A percentile compares a stretch with the other conserved stretches of the same genome.
These are phyloP conservation scores for Pristionchus entomophagus DNA, from an alignment of 2,888 invertebrate species.

Conservation along the genomic window DNA sequence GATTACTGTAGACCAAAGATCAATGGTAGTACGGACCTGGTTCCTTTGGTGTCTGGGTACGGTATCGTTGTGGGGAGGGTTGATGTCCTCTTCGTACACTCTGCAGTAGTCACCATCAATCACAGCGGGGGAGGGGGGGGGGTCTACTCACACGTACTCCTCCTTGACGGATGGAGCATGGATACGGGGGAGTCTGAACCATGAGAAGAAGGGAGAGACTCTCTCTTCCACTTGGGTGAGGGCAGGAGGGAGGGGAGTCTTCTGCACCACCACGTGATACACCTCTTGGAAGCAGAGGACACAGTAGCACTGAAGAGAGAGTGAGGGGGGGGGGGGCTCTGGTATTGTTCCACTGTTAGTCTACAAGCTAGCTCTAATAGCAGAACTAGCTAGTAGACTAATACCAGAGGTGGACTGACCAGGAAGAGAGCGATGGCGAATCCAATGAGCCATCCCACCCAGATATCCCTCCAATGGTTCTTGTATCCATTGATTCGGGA, in stretches of 20 bases:
- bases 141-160: conserved; percentile 72
- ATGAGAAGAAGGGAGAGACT: conserved; percentile 75
- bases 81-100: conserved; percentile 74
- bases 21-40: conserved; percentile 49
- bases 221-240: conserved; percentile 57
- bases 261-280: conserved; percentile 70
- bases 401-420: conserved; percentile 70
- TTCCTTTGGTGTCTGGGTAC: conserved; percentile 69
- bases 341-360: too few relatives aligned
- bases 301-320: conserved; percentile 69
- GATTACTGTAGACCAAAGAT: background rate
- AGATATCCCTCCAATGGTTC: conserved; percentile 78
- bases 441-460: conserved; percentile 78
- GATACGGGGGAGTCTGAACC: conserved; percentile 75
- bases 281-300: conserved; percentile 76
- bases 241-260: conserved; percentile 55
- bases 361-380: too few relatives aligned
- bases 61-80: conserved; percentile 60
- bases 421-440: conserved; percentile 77
- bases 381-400: too few relatives aligned
- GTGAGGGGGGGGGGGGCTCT: too few relatives aligned
- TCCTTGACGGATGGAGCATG: conserved; percentile 74
- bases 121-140: background rate
- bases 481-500: conserved; percentile 77
- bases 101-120: conserved; percentile 57